Evolutionary conservation across 2,888 invertebrate genomes (phyloP).

Genomic region (Galeruca laticollis): DNA sequence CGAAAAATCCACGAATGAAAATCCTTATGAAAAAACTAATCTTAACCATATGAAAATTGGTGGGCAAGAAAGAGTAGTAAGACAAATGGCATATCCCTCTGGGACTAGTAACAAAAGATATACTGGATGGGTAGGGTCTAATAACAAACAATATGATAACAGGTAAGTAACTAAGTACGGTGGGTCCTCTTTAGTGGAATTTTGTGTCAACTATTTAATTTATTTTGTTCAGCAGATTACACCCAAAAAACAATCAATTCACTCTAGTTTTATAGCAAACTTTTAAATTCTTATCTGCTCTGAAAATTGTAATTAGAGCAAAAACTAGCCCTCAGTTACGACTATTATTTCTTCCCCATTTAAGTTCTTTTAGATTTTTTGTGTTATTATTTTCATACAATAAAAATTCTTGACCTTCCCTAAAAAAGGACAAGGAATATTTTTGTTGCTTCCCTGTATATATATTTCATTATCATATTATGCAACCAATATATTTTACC

Average conservation of each 20-base stretch:
- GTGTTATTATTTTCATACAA: too few relatives aligned
- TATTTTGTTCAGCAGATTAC: too few relatives aligned
- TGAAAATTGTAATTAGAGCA: too few relatives aligned
- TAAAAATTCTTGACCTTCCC: not conserved
- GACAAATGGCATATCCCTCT: conserved; percentile 2
- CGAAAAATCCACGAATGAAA: not conserved
- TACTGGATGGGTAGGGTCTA: not conserved
- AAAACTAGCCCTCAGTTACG: too few relatives aligned
- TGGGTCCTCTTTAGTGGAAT: too few relatives aligned
- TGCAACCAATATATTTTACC: too few relatives aligned
- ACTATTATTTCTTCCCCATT: too few relatives aligned
- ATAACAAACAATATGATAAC: not conserved
- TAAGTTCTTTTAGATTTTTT: too few relatives aligned
- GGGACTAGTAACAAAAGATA: not conserved
- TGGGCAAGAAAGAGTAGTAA: not conserved
- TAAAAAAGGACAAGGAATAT: not conserved
- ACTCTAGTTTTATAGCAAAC: not conserved
- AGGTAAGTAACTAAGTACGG: conserved; percentile 4
- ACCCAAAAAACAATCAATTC: too few relatives aligned
- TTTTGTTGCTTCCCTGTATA: not conserved
- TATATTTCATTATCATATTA: not conserved
- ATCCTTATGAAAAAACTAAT: not conserved
- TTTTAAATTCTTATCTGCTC: too few relatives aligned
- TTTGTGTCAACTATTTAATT: too few relatives aligned
- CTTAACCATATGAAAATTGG: not conserved